phyloP scores from a whole-genome alignment of 2,797 vertebrate species.

The Trichosurus vulpecula region DNA sequence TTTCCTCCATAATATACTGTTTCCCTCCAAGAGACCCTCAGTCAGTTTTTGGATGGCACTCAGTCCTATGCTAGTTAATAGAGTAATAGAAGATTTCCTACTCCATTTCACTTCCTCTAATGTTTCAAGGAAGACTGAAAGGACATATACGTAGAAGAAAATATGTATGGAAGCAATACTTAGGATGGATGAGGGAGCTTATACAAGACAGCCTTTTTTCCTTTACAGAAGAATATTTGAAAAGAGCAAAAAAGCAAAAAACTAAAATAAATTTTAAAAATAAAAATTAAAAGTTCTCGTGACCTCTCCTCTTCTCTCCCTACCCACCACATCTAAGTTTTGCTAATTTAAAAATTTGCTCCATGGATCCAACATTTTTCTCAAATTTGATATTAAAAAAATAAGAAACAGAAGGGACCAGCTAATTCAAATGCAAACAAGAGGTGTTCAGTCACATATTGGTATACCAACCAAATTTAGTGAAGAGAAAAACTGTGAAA shows the following conservation, averaged over 20 bases:
- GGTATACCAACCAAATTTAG: constrained; percentile 60
- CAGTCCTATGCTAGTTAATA: background rate
- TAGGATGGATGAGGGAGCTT: background rate
- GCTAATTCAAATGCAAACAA: constrained; percentile 52
- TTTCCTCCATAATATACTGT: background rate
- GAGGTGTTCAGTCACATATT: constrained; percentile 52
- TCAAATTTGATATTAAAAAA: constrained; percentile 70
- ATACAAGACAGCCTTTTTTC: background rate
- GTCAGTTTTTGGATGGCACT: background rate
- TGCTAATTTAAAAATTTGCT: constrained; percentile 67
- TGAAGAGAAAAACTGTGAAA: constrained; percentile 58
- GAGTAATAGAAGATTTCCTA: background rate
- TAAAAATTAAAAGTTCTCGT: background rate
- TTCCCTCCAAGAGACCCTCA: background rate
- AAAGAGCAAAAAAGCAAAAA: constrained; percentile 50
- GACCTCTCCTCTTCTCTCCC: background rate
- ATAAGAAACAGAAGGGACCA: constrained; percentile 43
- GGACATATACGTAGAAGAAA: background rate
- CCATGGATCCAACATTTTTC: constrained; percentile 56
- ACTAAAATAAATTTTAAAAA: constrained; percentile 26
- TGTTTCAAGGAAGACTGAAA: background rate
- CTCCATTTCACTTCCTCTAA: background rate
- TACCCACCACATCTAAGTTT: background rate
- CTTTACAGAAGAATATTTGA: constrained; percentile 49
- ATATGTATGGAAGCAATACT: background rate